Evolutionary conservation across 2,113 vertebrate species (phyloP), one percentile per base, ranked within the genome.

Genomic region (Ceyx melanurus): DNA sequence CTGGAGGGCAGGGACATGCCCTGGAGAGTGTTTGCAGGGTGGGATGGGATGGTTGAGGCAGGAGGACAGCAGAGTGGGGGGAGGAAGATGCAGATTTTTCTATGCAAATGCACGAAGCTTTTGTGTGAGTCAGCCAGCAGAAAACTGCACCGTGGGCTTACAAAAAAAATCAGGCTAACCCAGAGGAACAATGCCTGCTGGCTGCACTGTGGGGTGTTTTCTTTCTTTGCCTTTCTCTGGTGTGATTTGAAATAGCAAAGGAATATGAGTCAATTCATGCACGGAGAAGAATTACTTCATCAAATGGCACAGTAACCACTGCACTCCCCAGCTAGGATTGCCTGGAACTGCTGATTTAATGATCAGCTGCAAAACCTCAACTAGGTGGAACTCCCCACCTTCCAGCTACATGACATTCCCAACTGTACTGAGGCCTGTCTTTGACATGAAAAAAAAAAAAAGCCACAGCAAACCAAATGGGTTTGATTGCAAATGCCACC

Each of bases 191-290:
- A 74, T 73, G 66, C 67, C 86, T 72, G 15, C n/a, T 1, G 2
- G 33, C 14, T 40, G 74, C 6, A 1, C 6, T 79, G 56, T 0
- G 0, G 73, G 58, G 71, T n/a, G 65, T 58, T 87, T 66, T 25
- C 76, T 68, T 64, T 71, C 42, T 58, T 62, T 50, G 26, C 60
- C 40, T 54, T 28, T 68, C 78, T 92, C 85, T 28, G 25, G 35
- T 28, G 43, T 42, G 64, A 65, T 82, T 94, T 92, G 89, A 92
- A 94, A 94, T 76, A 87, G 87, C 50, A 73, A 87, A 92, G 61
- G 81, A 91, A 78, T 57, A 61, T 65, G 67, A 92, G n/a, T 92
- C 89, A 94, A 20, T 79, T 94, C 50, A 68, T 58, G 56, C 88
- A 73, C 4, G 66, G 54, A 93, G 78, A 57, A 57, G 7, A 66